phyloP scores from a whole-genome alignment of 2,113 vertebrate genomes.

The Oceanites oceanicus region DNA sequence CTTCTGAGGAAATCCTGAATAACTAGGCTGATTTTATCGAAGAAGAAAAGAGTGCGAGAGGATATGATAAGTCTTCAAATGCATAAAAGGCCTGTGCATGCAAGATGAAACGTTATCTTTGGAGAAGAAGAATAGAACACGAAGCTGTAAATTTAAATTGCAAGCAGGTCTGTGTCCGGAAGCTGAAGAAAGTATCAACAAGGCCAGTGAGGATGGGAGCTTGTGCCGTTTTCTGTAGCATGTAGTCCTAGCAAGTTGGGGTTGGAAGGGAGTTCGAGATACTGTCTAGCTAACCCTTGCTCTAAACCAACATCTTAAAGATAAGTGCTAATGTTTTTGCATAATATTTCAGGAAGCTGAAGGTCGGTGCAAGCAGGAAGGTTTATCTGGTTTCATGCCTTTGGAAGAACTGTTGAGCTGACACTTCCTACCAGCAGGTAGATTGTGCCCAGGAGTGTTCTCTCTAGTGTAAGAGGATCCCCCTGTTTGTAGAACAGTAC shows the following conservation, averaged over 20 bases:
- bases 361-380: background rate
- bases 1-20: background rate
- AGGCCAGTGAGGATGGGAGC: background rate
- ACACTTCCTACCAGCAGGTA: background rate
- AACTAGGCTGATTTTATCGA: background rate
- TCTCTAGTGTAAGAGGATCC: background rate
- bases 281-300: background rate
- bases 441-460: background rate
- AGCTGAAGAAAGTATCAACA: background rate
- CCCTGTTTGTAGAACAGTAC: background rate
- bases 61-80: background rate
- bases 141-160: background rate
- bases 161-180: background rate
- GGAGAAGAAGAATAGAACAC: background rate
- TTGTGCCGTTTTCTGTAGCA: background rate
- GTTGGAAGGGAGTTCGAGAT: background rate
- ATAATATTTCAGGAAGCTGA: background rate
- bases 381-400: background rate
- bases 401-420: background rate
- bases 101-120: background rate
- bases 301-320: background rate
- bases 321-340: background rate
- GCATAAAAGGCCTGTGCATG: background rate
- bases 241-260: background rate
- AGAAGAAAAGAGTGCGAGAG: background rate